Percentiles rank a stretch among this genome's conserved stretches.
These are phyloP conservation scores for Bilobella aurantiaca DNA, from an alignment of 1,140 invertebrate genomes.

Conservation along the genomic window DNA sequence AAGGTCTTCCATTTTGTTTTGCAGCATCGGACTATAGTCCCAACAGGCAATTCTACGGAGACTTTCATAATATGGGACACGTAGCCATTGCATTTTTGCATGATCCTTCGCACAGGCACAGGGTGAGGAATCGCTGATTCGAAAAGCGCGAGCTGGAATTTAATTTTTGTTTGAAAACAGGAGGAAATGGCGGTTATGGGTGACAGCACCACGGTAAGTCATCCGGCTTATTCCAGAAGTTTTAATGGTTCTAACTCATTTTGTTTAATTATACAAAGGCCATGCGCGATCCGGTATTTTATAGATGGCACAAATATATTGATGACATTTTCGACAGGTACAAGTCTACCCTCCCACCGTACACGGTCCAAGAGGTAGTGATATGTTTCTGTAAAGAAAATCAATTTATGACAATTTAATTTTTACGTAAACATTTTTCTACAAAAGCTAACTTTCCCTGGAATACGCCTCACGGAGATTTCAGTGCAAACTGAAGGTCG, in stretches of 20 bases:
- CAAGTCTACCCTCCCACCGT: conserved; percentile 57
- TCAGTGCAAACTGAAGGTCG: conserved; percentile 3
- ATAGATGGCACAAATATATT: conserved; percentile 68
- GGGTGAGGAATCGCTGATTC: conserved; percentile 20
- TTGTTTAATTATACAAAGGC: conserved; percentile 29
- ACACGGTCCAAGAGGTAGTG: conserved; percentile 41
- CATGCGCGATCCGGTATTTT: conserved; percentile 66
- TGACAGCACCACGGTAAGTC: neutral
- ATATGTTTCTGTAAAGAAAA: neutral
- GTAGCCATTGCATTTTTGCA: conserved; percentile 56
- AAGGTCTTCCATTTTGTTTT: conserved; percentile 53
- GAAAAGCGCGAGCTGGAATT: neutral
- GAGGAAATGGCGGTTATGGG: conserved; percentile 3
- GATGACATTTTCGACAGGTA: conserved; percentile 67
- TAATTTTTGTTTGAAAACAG: neutral
- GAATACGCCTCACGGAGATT: conserved; percentile 9
- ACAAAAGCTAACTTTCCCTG: conserved; percentile 7
- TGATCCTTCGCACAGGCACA: conserved; percentile 51
- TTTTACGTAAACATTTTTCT: neutral
- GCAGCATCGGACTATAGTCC: conserved; percentile 58
- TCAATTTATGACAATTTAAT: neutral
- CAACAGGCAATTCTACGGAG: conserved; percentile 58
- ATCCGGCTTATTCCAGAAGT: neutral
- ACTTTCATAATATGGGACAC: conserved; percentile 59
- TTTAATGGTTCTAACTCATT: neutral